A percentile compares a stretch with the other conserved stretches of the same genome.
These are phyloP conservation scores for Channa maculata DNA, from an alignment of 2,113 vertebrate species.

Conservation along the genomic window DNA sequence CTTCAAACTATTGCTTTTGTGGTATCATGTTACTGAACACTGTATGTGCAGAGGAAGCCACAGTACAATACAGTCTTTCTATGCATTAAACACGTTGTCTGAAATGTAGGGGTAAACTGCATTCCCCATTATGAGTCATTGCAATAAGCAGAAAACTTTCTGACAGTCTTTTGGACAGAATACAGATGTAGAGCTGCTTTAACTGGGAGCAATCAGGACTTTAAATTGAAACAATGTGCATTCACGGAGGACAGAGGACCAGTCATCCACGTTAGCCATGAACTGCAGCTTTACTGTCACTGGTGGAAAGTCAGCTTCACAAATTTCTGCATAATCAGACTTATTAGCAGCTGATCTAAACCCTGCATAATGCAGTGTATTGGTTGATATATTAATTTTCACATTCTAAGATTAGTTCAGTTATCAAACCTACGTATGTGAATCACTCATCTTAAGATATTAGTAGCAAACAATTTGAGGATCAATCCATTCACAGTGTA, in stretches of 20 bases:
- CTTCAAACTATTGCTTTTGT: no score
- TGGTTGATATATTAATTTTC: neutral
- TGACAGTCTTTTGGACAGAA: no score
- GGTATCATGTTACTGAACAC: no score
- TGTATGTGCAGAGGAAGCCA: neutral
- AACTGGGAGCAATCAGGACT: neutral
- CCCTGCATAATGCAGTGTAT: no score
- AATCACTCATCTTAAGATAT: conserved; percentile 19
- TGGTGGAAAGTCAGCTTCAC: neutral
- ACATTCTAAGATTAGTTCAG: neutral
- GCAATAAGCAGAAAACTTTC: no score
- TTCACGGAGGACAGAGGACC: neutral
- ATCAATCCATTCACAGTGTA: conserved; percentile 31
- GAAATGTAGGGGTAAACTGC: no score
- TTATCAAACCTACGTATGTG: conserved; percentile 2
- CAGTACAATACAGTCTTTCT: neutral
- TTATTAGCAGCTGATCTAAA: neutral
- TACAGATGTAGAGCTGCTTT: neutral
- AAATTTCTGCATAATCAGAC: conserved; percentile 1
- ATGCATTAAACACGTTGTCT: no score
- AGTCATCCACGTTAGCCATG: neutral
- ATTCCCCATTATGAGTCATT: no score
- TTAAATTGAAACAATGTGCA: neutral
- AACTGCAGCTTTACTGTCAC: neutral
- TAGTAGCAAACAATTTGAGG: conserved; percentile 25